These are phyloP conservation scores for Therioaphis trifolii DNA, from an alignment of 2,888 invertebrate species.

Conservation along the genomic window DNA sequence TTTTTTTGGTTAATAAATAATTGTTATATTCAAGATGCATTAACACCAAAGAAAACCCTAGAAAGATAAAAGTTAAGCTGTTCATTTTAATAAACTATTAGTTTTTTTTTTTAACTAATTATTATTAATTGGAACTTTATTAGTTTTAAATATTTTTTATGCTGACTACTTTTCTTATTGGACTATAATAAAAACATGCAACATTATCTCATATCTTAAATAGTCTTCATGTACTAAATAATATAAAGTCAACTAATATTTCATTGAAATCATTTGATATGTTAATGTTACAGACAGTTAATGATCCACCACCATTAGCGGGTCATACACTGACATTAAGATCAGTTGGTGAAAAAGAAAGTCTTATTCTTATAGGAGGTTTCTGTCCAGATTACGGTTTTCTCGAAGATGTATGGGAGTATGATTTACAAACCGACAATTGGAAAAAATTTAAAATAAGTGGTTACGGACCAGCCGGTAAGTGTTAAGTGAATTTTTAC, in stretches of 20 bases:
- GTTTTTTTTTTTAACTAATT: too few species aligned
- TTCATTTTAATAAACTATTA: too few species aligned
- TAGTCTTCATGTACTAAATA: not conserved
- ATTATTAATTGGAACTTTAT: too few species aligned
- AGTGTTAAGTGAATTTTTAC: constrained; percentile 40
- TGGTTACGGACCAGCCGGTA: constrained; percentile 82
- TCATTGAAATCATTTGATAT: not conserved
- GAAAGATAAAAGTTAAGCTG: too few species aligned
- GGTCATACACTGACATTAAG: constrained; percentile 90
- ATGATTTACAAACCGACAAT: constrained; percentile 78
- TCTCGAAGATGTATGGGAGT: constrained; percentile 82
- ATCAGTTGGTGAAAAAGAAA: constrained; percentile 77
- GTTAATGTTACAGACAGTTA: constrained; percentile 57
- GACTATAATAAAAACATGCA: too few species aligned
- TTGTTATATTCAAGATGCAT: too few species aligned
- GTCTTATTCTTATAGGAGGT: constrained; percentile 87
- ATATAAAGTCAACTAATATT: not conserved
- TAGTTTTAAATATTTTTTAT: too few species aligned
- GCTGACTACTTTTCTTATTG: too few species aligned
- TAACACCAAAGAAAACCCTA: too few species aligned
- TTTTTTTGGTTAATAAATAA: too few species aligned
- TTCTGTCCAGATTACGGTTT: constrained; percentile 82
- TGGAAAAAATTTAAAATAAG: constrained; percentile 79
- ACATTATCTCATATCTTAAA: too few species aligned
- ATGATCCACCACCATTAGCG: constrained; percentile 78